These are phyloP conservation scores for Pterophyllum scalare DNA, from an alignment of 2,113 vertebrate species.

Conservation along the genomic window DNA sequence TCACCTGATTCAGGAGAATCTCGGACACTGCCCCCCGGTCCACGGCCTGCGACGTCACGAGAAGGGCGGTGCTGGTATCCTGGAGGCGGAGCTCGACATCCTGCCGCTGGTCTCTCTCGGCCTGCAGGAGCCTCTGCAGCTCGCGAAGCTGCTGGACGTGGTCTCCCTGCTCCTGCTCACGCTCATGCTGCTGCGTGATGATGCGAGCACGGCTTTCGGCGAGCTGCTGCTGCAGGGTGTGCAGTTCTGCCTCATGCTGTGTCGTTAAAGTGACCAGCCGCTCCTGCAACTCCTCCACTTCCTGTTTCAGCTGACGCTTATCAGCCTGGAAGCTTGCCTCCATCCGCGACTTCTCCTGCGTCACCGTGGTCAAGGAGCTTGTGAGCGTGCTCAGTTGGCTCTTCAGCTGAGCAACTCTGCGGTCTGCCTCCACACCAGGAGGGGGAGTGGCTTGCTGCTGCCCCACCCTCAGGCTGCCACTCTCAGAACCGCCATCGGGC, in stretches of 20 bases:
- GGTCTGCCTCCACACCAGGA: slow-evolving; percentile 73
- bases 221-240: slow-evolving; percentile 83
- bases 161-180: slow-evolving; percentile 89
- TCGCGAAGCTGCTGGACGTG: slow-evolving; percentile 91
- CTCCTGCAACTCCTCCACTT: slow-evolving; percentile 83
- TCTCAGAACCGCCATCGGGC: slow-evolving; percentile 74
- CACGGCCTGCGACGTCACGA: slow-evolving; percentile 60
- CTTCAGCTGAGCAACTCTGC: slow-evolving; percentile 82
- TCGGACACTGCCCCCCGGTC: slow-evolving; percentile 81
- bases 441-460: slow-evolving; percentile 21
- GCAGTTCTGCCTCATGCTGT: slow-evolving; percentile 79
- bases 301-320: slow-evolving; percentile 90
- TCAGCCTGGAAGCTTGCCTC: slow-evolving; percentile 94
- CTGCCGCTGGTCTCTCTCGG: slow-evolving; percentile 83
- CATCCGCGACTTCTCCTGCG: slow-evolving; percentile 96
- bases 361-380: slow-evolving; percentile 88
- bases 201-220: slow-evolving; percentile 88
- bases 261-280: slow-evolving; percentile 62
- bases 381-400: slow-evolving; percentile 90
- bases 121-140: slow-evolving; percentile 90
- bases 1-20: slow-evolving; percentile 77
- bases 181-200: slow-evolving; percentile 91
- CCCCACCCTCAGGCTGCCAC: slow-evolving; percentile 59
- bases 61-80: slow-evolving; percentile 79
- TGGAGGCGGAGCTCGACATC: slow-evolving; percentile 86